Percentiles rank a stretch among this genome's conserved stretches.
These are phyloP conservation scores for Varecia variegata DNA, from an alignment of 2,797 vertebrate genomes.

Conservation along the genomic window DNA sequence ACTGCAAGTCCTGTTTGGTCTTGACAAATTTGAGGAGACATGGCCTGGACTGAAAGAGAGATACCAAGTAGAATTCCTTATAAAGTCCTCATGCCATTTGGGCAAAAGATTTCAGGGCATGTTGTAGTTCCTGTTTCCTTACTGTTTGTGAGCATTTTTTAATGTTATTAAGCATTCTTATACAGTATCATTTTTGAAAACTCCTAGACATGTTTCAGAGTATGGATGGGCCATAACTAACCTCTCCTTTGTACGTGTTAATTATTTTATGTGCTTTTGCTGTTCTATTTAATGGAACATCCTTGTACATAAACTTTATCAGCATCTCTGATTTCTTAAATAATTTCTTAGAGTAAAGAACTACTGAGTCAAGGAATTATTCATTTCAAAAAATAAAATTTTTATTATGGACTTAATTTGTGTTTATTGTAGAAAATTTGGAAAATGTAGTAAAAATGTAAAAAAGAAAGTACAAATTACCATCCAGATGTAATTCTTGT, in stretches of 20 bases:
- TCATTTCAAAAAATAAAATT: constrained; percentile 7
- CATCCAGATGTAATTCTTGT: not conserved
- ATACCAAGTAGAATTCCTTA: not conserved
- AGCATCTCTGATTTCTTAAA: not conserved
- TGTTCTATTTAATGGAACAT: not conserved
- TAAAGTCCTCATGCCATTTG: not conserved
- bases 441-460: not conserved
- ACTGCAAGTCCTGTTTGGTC: not conserved
- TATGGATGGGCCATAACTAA: not conserved
- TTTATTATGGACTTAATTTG: not conserved
- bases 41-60: not conserved
- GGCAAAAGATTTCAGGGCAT: not conserved
- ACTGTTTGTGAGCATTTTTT: not conserved
- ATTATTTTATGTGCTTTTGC: not conserved
- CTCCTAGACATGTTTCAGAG: not conserved
- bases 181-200: not conserved
- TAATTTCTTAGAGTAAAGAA: not conserved
- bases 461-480: not conserved
- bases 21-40: not conserved
- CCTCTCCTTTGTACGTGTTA: not conserved
- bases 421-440: constrained; percentile 10
- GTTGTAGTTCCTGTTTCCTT: not conserved
- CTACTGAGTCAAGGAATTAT: not conserved
- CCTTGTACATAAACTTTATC: not conserved
- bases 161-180: not conserved